phyloP scores from a whole-genome alignment of 37 sponge, comb jelly and placozoan species.

The Agelas oroides region DNA sequence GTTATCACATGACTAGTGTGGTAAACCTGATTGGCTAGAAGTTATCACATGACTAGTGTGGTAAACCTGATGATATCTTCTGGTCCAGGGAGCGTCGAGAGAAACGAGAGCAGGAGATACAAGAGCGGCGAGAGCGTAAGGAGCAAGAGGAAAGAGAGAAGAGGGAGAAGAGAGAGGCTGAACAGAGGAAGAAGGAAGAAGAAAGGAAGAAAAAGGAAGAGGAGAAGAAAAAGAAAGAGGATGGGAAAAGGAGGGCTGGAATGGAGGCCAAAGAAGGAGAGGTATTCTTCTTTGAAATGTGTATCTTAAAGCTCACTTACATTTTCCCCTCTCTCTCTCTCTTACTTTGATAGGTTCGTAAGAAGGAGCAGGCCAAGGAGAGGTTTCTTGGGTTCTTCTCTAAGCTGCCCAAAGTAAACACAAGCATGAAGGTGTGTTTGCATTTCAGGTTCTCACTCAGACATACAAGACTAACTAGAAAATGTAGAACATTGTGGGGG shows the following conservation, averaged over 20 bases:
- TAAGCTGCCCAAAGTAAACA: conserved; percentile 7
- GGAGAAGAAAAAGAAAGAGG: conserved; percentile 49
- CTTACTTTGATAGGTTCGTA: conserved; percentile 33
- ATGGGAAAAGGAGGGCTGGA: conserved; percentile 15
- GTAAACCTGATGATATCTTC: neutral
- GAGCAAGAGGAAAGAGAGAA: conserved; percentile 50
- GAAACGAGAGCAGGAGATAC: conserved; percentile 43
- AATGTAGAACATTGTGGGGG: too few species aligned
- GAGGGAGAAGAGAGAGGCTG: conserved; percentile 38
- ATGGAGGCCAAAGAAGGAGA: conserved; percentile 36
- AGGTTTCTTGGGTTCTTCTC: conserved; percentile 45
- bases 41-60: too few species aligned
- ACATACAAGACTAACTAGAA: too few species aligned
- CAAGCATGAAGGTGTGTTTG: conserved; percentile 25
- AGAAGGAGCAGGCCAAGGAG: conserved; percentile 37
- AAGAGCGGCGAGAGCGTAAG: conserved; percentile 17
- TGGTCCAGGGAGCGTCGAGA: conserved; percentile 24
- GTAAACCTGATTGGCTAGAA: too few species aligned
- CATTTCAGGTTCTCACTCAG: too few species aligned
- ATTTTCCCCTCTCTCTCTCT: neutral
- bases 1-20: too few species aligned
- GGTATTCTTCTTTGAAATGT: conserved; percentile 1
- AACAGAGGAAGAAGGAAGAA: conserved; percentile 48
- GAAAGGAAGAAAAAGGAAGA: conserved; percentile 41
- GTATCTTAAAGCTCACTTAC: neutral